Evolutionary conservation across 2,113 vertebrate species (phyloP).

Genomic region (Ailurus styani): DNA sequence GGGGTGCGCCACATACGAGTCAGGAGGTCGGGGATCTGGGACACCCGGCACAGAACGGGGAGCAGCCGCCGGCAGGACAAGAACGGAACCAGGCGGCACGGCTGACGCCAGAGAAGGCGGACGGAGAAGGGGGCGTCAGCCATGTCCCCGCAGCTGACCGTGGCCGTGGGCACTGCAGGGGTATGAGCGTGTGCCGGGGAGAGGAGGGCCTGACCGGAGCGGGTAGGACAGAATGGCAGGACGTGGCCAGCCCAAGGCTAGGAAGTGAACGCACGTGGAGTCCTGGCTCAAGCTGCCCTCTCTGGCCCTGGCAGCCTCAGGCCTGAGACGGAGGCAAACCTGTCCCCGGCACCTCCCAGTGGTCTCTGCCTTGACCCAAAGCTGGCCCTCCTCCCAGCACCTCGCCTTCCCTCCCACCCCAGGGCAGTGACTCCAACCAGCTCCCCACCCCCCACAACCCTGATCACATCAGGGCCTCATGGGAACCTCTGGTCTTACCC

Average conservation of each 20-base stretch:
- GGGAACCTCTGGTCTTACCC: neutral
- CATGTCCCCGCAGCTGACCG: neutral
- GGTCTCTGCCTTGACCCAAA: neutral
- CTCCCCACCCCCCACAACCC: neutral
- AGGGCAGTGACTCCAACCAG: neutral
- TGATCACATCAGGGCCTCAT: neutral
- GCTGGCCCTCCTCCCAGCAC: neutral
- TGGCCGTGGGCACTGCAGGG: neutral
- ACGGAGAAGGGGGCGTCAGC: neutral
- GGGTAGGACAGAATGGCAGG: neutral
- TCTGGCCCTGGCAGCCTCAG: neutral
- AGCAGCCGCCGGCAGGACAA: neutral
- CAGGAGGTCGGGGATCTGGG: neutral
- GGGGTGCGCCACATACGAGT: neutral
- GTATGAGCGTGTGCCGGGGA: neutral
- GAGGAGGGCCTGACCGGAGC: fast-evolving
- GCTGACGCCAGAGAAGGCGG: no score
- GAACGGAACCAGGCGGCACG: neutral
- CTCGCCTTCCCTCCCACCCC: neutral
- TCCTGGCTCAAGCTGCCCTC: no score
- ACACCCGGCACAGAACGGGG: neutral
- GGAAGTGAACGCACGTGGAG: neutral
- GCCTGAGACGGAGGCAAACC: neutral
- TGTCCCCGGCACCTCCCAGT: neutral
- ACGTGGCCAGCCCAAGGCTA: neutral